These are phyloP conservation scores for Beaufortia kweichowensis DNA, from an alignment of 2,113 vertebrate species.

Conservation along the genomic window DNA sequence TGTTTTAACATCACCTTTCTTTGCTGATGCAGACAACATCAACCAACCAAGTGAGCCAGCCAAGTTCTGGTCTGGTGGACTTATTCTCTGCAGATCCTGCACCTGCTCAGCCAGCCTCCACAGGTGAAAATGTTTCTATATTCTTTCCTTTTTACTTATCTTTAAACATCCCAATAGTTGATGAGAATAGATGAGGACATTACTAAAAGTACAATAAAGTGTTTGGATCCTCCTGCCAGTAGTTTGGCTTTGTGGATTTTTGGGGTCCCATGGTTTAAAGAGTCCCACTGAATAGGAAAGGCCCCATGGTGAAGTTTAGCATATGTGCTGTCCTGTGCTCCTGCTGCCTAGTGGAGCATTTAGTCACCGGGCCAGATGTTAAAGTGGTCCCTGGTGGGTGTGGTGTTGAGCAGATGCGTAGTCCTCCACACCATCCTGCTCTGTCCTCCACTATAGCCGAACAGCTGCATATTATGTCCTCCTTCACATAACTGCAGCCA, in stretches of 20 bases:
- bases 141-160: too few relatives aligned
- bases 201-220: constrained; percentile 1
- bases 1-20: constrained; percentile 5
- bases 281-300: constrained; percentile 57
- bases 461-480: constrained; percentile 82
- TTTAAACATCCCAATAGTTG: too few relatives aligned
- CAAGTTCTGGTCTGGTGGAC: constrained; percentile 80
- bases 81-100: constrained; percentile 83
- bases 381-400: constrained; percentile 85
- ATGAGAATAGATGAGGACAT: constrained; percentile 19
- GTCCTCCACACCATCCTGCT: constrained; percentile 78
- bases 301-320: constrained; percentile 74
- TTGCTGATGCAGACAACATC: constrained; percentile 66
- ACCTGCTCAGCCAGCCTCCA: constrained; percentile 64
- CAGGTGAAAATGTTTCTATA: constrained; percentile 68
- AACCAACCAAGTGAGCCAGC: constrained; percentile 75
- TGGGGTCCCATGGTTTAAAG: neutral
- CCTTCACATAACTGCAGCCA: constrained; percentile 54
- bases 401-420: constrained; percentile 91
- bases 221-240: constrained; percentile 7
- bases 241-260: constrained; percentile 3
- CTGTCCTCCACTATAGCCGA: constrained; percentile 78
- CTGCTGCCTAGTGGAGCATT: constrained; percentile 77
- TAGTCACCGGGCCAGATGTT: constrained; percentile 83
- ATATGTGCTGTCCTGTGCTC: constrained; percentile 88